Conservation (phyloP, 2,113 vertebrate species). For the Antechinus flavipes region DNA sequence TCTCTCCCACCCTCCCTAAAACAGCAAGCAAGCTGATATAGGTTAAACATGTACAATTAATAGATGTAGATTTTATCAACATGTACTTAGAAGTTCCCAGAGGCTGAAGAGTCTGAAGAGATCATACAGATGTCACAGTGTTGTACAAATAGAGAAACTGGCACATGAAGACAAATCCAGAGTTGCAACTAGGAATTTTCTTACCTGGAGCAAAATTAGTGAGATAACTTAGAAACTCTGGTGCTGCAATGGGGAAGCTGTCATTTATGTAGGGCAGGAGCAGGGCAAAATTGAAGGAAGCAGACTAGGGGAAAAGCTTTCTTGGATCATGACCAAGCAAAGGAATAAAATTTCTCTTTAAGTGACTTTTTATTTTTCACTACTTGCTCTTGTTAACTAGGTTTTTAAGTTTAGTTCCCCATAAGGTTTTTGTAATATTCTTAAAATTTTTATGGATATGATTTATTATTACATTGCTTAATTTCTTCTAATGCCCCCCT, state of each 20-base stretch:
- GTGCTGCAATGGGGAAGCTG: background rate
- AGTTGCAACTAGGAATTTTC: background rate
- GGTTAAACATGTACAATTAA: no score
- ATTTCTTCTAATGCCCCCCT: no score
- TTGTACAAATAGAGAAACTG: background rate
- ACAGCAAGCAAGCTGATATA: no score
- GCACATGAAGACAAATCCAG: background rate
- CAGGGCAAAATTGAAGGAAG: background rate
- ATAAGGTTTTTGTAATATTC: no score
- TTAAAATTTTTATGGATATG: no score
- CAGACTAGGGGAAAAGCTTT: background rate
- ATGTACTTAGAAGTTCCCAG: background rate
- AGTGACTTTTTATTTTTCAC: background rate
- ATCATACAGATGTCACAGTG: background rate
- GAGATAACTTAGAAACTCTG: background rate
- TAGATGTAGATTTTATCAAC: background rate
- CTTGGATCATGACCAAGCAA: background rate
- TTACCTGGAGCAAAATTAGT: background rate
- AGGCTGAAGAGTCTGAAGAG: background rate
- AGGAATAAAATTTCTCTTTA: background rate
- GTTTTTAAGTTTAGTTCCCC: background rate
- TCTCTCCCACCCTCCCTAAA: no score
- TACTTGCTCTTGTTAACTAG: background rate
- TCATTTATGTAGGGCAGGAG: background rate
- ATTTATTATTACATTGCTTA: no score